Conservation (phyloP, 1,140 invertebrate genomes). For the Neodiprion lecontei region DNA sequence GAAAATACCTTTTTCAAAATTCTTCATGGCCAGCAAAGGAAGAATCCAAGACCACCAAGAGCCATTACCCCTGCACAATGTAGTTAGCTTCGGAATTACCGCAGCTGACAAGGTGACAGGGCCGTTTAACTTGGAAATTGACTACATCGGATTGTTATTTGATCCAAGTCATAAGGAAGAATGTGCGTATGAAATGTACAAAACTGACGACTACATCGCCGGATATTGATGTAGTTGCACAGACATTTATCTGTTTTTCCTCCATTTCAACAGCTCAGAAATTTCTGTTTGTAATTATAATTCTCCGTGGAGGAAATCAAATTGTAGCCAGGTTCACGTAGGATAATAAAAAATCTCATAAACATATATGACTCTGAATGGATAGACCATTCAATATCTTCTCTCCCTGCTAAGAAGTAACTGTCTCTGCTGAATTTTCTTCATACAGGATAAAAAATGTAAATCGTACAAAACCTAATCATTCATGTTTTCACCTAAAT, state of each 20-base stretch:
- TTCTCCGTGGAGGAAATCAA: too few relatives aligned
- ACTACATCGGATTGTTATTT: constrained; percentile 85
- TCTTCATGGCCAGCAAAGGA: constrained; percentile 83
- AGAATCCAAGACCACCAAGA: constrained; percentile 84
- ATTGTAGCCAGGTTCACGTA: too few relatives aligned
- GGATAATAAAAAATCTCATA: too few relatives aligned
- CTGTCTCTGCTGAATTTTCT: too few relatives aligned
- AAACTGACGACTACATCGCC: constrained; percentile 53
- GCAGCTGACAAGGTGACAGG: constrained; percentile 80
- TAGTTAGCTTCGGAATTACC: constrained; percentile 83
- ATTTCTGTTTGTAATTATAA: too few relatives aligned
- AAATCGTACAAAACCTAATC: too few relatives aligned
- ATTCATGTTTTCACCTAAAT: too few relatives aligned
- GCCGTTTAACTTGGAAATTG: constrained; percentile 90
- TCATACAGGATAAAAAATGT: too few relatives aligned
- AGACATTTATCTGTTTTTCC: neutral
- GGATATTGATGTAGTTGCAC: neutral
- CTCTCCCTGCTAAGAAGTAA: too few relatives aligned
- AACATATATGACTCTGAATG: too few relatives aligned
- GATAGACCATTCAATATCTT: too few relatives aligned
- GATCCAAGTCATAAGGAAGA: constrained; percentile 81
- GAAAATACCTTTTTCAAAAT: constrained; percentile 96
- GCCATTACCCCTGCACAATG: constrained; percentile 63
- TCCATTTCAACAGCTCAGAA: too few relatives aligned
- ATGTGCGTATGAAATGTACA: constrained; percentile 92